These are phyloP conservation scores for Amblyornis subalaris DNA, from an alignment of 2,113 vertebrate species.

Conservation along the genomic window DNA sequence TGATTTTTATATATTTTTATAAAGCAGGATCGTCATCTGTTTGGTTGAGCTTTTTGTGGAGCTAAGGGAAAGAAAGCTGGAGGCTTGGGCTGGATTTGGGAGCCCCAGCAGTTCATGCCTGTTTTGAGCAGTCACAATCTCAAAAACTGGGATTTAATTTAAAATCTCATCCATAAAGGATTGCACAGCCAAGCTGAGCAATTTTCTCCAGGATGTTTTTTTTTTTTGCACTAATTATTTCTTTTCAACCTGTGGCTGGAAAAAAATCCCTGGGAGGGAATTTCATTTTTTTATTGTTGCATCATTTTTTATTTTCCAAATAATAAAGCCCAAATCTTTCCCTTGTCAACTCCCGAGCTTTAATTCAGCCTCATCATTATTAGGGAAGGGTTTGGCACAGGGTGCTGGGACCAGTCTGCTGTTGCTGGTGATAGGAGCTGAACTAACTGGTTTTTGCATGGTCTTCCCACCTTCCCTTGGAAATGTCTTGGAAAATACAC, in stretches of 20 bases:
- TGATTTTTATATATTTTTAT: background rate
- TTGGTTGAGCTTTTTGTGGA: conserved; percentile 15
- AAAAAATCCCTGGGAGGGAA: background rate
- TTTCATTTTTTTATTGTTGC: background rate
- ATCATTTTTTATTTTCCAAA: background rate
- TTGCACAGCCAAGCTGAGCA: background rate
- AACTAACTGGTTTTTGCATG: background rate
- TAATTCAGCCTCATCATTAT: rapidly evolving
- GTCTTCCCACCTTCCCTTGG: background rate
- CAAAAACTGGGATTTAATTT: background rate
- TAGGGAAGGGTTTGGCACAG: background rate
- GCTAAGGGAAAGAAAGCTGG: background rate
- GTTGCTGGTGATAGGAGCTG: background rate
- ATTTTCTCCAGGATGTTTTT: background rate
- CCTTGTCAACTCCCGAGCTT: background rate
- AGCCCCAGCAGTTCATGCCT: background rate
- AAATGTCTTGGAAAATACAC: conserved; percentile 6
- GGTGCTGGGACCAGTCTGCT: background rate
- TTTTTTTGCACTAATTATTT: background rate
- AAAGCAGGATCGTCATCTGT: rapidly evolving
- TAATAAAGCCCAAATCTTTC: background rate
- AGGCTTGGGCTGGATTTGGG: background rate
- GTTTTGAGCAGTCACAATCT: background rate
- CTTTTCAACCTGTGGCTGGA: background rate
- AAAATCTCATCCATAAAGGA: background rate